phyloP scores from a whole-genome alignment of 2,888 invertebrate species.

The Epistrophella euchroma region DNA sequence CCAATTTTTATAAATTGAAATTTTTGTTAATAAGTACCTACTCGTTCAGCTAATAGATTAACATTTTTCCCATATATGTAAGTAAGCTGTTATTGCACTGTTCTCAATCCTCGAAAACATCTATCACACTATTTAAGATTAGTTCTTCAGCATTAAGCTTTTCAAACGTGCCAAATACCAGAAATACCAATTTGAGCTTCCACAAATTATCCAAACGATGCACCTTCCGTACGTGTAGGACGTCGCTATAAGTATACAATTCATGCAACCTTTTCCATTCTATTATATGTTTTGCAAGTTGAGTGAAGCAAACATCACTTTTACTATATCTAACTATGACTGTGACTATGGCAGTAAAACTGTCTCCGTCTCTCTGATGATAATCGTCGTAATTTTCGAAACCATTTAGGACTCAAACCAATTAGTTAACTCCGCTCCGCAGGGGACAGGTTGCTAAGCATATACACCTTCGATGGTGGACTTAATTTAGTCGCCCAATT shows the following conservation, averaged over 20 bases:
- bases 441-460: constrained; percentile 50
- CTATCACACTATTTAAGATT: not conserved
- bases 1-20: not conserved
- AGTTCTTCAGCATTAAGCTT: constrained; percentile 21
- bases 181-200: constrained; percentile 38
- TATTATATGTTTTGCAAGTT: constrained; percentile 20
- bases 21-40: not conserved
- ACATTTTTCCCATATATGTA: constrained; percentile 5
- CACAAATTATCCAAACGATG: constrained; percentile 31
- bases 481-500: constrained; percentile 33
- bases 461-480: constrained; percentile 19
- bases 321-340: not conserved
- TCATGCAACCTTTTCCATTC: not conserved
- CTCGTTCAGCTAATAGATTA: not conserved
- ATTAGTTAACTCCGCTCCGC: constrained; percentile 55
- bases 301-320: constrained; percentile 3
- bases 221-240: not conserved
- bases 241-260: not conserved
- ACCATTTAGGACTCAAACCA: constrained; percentile 68
- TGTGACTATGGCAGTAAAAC: constrained; percentile 30
- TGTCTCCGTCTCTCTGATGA: constrained; percentile 19
- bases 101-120: constrained; percentile 8
- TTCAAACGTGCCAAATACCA: constrained; percentile 39
- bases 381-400: constrained; percentile 63
- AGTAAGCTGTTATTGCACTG: not conserved